Evolutionary conservation across 2,797 vertebrate genomes (phyloP).

Genomic region (Galaxias olidus): DNA sequence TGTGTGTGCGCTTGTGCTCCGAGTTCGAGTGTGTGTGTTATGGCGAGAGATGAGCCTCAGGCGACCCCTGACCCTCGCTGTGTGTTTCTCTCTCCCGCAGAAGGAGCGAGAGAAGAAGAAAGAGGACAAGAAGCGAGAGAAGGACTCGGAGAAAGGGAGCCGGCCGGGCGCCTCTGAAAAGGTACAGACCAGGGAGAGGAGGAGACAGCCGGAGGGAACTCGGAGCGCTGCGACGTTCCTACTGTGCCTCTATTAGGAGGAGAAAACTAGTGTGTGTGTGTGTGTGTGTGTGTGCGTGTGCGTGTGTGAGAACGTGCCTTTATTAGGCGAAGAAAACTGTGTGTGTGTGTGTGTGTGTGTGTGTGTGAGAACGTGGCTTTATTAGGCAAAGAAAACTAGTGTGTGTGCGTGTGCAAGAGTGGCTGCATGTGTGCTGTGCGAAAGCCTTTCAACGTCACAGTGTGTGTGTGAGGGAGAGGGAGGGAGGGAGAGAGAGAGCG

Average conservation of each 20-base stretch:
- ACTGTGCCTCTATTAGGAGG: neutral
- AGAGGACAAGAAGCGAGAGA: constrained; percentile 90
- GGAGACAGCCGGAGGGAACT: neutral
- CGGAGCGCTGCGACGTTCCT: neutral
- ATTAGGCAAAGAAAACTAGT: neutral
- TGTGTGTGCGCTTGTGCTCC: no score
- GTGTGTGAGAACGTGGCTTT: no score
- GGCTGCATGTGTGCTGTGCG: neutral
- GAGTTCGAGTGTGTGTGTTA: neutral
- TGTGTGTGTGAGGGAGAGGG: neutral
- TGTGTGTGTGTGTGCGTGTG: neutral
- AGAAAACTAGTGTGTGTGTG: neutral
- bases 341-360: constrained; percentile 5
- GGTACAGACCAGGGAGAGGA: constrained; percentile 59
- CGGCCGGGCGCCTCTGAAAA: constrained; percentile 81
- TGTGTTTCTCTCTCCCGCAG: constrained; percentile 50
- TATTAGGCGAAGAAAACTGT: neutral
- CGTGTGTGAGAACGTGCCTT: neutral
- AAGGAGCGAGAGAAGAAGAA: constrained; percentile 93
- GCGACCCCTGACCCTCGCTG: neutral
- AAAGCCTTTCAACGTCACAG: no score
- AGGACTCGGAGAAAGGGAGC: constrained; percentile 81
- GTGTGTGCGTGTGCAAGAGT: no score
- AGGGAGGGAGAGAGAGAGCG: no score
- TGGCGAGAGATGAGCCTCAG: no score